These are phyloP conservation scores for Caenorhabditis inopinata DNA, from an alignment of 1,140 invertebrate species.

Conservation along the genomic window DNA sequence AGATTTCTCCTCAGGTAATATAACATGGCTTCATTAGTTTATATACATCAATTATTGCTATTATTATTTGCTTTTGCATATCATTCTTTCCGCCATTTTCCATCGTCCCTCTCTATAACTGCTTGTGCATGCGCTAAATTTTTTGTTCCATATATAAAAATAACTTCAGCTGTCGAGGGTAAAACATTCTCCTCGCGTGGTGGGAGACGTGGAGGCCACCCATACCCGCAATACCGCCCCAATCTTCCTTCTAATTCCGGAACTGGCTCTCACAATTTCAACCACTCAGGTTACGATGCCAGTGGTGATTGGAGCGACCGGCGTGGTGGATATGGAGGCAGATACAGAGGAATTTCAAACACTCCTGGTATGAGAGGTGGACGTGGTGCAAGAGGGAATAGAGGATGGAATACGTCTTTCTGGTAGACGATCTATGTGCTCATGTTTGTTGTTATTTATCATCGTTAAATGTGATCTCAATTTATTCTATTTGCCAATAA, in stretches of 20 bases:
- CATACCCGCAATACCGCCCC: neutral
- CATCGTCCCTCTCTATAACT: neutral
- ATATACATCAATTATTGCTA: too few species aligned
- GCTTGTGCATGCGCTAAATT: neutral
- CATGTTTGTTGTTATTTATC: neutral
- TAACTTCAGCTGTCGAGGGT: neutral
- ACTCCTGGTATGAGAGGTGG: neutral
- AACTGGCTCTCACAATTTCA: constrained; percentile 6
- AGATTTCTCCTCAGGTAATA: too few species aligned
- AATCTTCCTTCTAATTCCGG: neutral
- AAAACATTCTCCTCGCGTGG: neutral
- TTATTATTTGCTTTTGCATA: too few species aligned
- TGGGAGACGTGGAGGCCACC: neutral
- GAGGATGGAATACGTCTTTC: neutral
- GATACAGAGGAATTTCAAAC: neutral
- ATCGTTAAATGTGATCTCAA: too few species aligned
- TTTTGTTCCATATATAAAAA: neutral
- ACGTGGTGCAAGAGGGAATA: neutral
- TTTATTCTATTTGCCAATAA: too few species aligned
- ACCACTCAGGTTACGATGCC: constrained; percentile 20
- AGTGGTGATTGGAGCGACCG: neutral
- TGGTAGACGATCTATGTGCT: neutral
- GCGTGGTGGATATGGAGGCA: neutral
- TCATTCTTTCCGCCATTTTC: too few species aligned
- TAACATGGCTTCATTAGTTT: too few species aligned